Evolutionary conservation across 2,797 vertebrate species (phyloP), one percentile per base, ranked within the genome.

Genomic region (Taenioides sp.): DNA sequence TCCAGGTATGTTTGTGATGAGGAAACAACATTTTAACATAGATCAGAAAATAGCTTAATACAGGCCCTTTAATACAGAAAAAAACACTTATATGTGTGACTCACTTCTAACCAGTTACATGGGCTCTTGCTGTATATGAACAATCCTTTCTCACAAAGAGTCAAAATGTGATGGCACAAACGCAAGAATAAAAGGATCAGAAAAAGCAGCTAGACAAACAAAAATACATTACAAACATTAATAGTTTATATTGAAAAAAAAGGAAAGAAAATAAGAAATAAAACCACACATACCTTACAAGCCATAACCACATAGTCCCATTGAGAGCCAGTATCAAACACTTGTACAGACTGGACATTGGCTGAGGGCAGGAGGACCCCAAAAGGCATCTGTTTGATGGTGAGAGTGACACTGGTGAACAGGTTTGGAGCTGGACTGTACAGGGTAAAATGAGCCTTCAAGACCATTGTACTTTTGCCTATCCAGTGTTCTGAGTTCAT

Each of bases 61-160:
- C 9, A 10, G 34, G 9, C 2, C 9, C 34, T 37, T 37, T n/a
- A 2, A 34, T 11, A 10, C 31, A 64, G 12, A 2, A 52, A 5
- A 50, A 54, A 23, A 63, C 12, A 64, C 31, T 12, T 54, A 52
- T 10, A 28, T 10, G 4, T 6, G 14, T n/a, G 49, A 78, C 83
- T 90, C 73, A 96, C 95, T 88, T 96, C 92, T 55, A 95, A 75
- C 92, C 93, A 95, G 75, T 66, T 94, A 65, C 80, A 76, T 1
- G 89, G 81, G 64, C 74, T 88, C 59, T 58, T 85, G 86, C 88
- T 93, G 80, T 93, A 92, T 80, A 65, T 69, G 69, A 74, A 70
- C 70, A 93, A 7, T 5, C 93, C 93, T 76, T 82, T 86, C 74
- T 92, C 90, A n/a, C 71, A 67, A 60, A 91, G 58, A 27, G 16